These are phyloP conservation scores for Babylonia areolata DNA, from an alignment of 1,140 invertebrate genomes.

Conservation along the genomic window DNA sequence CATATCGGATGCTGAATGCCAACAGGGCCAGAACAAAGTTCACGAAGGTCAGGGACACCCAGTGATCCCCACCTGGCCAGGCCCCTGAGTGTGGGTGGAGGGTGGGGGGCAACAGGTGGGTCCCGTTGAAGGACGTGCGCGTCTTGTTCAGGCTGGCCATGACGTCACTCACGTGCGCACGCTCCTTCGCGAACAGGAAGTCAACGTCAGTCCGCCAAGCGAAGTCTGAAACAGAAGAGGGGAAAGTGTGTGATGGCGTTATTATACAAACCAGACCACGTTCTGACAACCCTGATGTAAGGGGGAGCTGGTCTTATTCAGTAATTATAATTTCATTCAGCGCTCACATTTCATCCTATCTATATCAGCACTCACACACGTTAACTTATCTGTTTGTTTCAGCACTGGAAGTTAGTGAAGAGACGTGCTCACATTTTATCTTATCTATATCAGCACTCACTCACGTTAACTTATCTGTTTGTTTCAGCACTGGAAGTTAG, in stretches of 20 bases:
- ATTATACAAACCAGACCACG: neutral
- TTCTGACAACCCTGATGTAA: too few relatives aligned
- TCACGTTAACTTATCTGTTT: too few relatives aligned
- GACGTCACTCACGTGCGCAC: neutral
- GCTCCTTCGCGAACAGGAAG: neutral
- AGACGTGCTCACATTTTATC: too few relatives aligned
- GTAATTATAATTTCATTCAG: too few relatives aligned
- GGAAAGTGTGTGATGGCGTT: neutral
- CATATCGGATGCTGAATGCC: constrained; percentile 60
- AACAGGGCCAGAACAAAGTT: constrained; percentile 62
- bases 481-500: too few relatives aligned
- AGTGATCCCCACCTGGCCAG: constrained; percentile 42
- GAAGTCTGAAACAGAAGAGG: neutral
- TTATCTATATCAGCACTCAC: too few relatives aligned
- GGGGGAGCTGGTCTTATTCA: too few relatives aligned
- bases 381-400: too few relatives aligned
- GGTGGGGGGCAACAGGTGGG: neutral
- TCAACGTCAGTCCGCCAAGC: neutral
- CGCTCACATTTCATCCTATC: too few relatives aligned
- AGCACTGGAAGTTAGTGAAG: too few relatives aligned
- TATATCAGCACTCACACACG: too few relatives aligned
- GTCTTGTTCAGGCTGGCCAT: neutral
- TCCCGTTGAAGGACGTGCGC: neutral
- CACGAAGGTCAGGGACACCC: constrained; percentile 57
- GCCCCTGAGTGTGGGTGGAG: neutral